Evolutionary conservation across 1,140 invertebrate genomes (phyloP).

Genomic region (Lamellibrachia luymesi): DNA sequence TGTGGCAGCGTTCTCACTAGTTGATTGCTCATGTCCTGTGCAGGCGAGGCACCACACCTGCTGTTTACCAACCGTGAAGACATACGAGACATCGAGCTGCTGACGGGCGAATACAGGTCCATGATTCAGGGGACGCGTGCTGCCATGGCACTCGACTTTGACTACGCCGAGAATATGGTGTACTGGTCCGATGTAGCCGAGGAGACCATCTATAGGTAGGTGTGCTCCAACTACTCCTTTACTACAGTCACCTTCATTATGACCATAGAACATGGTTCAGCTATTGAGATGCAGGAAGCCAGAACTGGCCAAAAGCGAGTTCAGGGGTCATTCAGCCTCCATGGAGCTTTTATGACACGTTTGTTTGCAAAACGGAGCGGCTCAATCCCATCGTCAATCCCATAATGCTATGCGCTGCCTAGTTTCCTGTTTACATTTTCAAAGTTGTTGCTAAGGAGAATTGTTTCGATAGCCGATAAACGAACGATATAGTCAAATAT

Average conservation of each 20-base stretch:
- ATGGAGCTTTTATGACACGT: too few relatives aligned
- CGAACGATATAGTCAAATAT: too few relatives aligned
- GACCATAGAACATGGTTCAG: slow-evolving; percentile 8
- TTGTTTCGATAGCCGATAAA: too few relatives aligned
- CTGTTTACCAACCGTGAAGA: slow-evolving; percentile 48
- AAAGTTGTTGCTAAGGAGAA: too few relatives aligned
- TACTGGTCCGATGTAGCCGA: slow-evolving; percentile 92
- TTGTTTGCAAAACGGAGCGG: too few relatives aligned
- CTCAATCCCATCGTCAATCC: too few relatives aligned
- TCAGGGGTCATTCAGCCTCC: too few relatives aligned
- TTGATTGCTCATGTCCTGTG: neutral
- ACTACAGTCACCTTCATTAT: neutral
- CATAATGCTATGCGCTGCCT: too few relatives aligned
- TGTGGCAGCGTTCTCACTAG: neutral
- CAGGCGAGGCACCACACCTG: slow-evolving; percentile 38
- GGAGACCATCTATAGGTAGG: slow-evolving; percentile 77
- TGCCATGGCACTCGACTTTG: slow-evolving; percentile 50
- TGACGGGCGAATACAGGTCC: slow-evolving; percentile 30
- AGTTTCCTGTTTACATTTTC: too few relatives aligned
- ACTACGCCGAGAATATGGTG: slow-evolving; percentile 85
- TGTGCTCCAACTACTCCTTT: neutral
- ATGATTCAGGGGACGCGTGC: slow-evolving; percentile 55
- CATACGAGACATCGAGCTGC: slow-evolving; percentile 40
- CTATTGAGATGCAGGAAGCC: slow-evolving; percentile 24
- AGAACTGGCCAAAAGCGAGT: neutral